Base-by-base conservation (phyloP, 2,888 invertebrate species). In the Graphium colonna region DNA sequence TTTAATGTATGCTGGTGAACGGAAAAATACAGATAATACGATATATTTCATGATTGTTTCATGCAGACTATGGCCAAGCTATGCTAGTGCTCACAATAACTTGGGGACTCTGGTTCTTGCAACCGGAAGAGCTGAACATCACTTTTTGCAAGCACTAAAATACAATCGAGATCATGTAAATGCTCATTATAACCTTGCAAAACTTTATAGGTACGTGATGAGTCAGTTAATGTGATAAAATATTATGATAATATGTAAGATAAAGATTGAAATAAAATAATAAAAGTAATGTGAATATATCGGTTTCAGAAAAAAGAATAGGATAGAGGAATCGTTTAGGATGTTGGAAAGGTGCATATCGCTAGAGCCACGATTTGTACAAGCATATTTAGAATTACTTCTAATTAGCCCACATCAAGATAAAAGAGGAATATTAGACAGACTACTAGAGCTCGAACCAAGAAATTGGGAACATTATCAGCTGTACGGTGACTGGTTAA, bases 61-160 rank as follows among this genome's bases (percentile, higher is more conserved):
- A 42, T 1, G 0, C 89, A 96, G 96, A 71, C 77, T 96, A 42
- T 96, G 96, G 94, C 95, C 96, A 8, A 92, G 93, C 36, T 95
- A 96, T 75, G 95, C 96, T 4, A 95, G 95, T 70, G 96, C 96
- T 0, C 95, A 96, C 83, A 96, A 96, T 79, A 97, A 97, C 82
- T 90, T 97, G 45, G 97, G 96, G 16, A 96, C 96, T 1, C 77
- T 96, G 60, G 91, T 95, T 64, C 86, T 91, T 55, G 93, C 93
- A 46, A 86, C 90, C 3, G 91, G 91, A 1, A 91, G 93, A 62
- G 96, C 96, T 0, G 95, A 96, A 71, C 85, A 91, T 57, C 95
- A 96, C 76, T 96, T 95, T 84, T 84, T 94, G 59, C 91, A 93
- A 43, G 94, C 95, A 5, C 92, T 95, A 61, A 90, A 91, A 59